A percentile compares a stretch with the other conserved stretches of the same genome.
These are phyloP conservation scores for Leptopilina syphax DNA, from an alignment of 2,888 invertebrate species.

Conservation along the genomic window DNA sequence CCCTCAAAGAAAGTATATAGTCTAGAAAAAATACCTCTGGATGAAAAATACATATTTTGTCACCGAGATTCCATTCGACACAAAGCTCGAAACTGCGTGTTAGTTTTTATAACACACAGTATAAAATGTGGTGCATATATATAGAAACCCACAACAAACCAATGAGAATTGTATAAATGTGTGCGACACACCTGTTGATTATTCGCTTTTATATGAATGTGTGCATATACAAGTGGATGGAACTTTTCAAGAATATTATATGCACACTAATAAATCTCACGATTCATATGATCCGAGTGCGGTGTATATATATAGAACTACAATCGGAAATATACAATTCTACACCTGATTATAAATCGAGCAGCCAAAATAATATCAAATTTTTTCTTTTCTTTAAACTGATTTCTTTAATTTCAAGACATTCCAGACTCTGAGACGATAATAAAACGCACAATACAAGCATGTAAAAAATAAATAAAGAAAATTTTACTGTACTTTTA, in stretches of 20 bases:
- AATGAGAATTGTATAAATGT: not conserved
- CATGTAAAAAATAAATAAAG: too few relatives aligned
- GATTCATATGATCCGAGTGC: not conserved
- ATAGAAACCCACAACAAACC: too few relatives aligned
- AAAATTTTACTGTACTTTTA: too few relatives aligned
- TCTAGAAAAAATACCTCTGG: too few relatives aligned
- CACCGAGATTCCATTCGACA: too few relatives aligned
- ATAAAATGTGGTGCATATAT: not conserved
- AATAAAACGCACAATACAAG: not conserved
- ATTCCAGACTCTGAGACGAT: not conserved
- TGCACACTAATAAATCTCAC: not conserved
- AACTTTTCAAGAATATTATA: conserved; percentile 17
- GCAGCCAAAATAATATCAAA: not conserved
- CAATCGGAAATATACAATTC: conserved; percentile 8
- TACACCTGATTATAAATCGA: not conserved
- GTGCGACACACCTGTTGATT: conserved; percentile 73
- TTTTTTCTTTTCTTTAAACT: not conserved
- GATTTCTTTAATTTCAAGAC: not conserved
- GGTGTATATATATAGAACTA: not conserved
- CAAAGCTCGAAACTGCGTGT: too few relatives aligned
- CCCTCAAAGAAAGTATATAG: too few relatives aligned
- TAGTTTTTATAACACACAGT: too few relatives aligned
- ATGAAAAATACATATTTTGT: too few relatives aligned
- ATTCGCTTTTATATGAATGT: conserved; percentile 65
- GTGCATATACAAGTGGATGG: conserved; percentile 52